Percentiles rank a stretch among this genome's conserved stretches.
Conservation (phyloP, 2,797 vertebrate species). For the Myoxocephalus aenaeus region DNA sequence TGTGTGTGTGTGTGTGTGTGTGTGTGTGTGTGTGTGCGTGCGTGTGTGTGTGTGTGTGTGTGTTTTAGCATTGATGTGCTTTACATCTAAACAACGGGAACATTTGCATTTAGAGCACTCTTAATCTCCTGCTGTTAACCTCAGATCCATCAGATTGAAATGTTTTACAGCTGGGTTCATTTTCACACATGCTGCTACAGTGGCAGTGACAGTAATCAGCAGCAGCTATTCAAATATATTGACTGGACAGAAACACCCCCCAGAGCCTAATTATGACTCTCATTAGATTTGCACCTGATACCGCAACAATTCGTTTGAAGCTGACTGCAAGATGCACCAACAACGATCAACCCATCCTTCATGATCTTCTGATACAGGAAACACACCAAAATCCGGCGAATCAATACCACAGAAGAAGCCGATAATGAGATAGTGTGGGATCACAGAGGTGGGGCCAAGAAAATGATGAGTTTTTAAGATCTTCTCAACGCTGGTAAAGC, state of each 20-base stretch:
- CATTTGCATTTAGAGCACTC: conserved; percentile 66
- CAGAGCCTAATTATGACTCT: conserved; percentile 50
- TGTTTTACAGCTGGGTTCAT: conserved; percentile 30
- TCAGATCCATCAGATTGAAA: conserved; percentile 37
- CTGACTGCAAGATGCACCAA: conserved; percentile 32
- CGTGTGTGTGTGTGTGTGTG: conserved; percentile 2
- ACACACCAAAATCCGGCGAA: conserved; percentile 39
- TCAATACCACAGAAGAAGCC: conserved; percentile 26
- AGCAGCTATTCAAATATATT: conserved; percentile 46
- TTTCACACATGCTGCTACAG: conserved; percentile 19
- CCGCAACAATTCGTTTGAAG: conserved; percentile 37
- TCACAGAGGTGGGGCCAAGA: conserved; percentile 52
- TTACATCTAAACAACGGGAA: conserved; percentile 37
- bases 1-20: not conserved
- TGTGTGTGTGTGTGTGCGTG: not conserved
- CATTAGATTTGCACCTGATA: conserved; percentile 46
- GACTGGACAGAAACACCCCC: conserved; percentile 45
- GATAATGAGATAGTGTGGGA: conserved; percentile 22
- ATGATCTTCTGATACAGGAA: conserved; percentile 26
- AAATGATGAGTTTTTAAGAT: conserved; percentile 12
- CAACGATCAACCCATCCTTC: conserved; percentile 40
- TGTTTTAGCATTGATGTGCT: conserved; percentile 21
- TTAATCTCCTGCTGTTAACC: conserved; percentile 48
- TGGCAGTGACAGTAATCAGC: conserved; percentile 32
- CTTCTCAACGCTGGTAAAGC: not conserved